Evolutionary conservation across 1,140 invertebrate species (phyloP).

Genomic region (Hyphantria cunea): DNA sequence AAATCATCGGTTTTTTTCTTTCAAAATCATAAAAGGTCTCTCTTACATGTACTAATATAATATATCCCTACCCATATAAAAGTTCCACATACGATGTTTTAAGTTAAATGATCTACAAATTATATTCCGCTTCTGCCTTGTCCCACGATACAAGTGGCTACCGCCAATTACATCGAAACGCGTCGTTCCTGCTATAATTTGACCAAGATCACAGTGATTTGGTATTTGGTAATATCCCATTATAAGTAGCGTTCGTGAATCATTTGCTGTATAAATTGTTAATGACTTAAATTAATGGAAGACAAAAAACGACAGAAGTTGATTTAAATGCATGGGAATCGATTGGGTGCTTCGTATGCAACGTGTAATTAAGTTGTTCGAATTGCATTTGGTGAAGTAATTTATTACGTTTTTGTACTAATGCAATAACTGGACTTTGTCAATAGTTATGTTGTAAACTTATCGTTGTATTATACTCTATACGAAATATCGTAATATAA

Average conservation of each 20-base stretch:
- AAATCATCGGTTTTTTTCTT: too few species aligned
- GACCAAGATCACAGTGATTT: slow-evolving; percentile 65
- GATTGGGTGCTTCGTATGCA: slow-evolving; percentile 10
- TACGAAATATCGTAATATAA: too few species aligned
- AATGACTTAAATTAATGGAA: slow-evolving; percentile 12
- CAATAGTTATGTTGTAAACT: too few species aligned
- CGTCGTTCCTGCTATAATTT: slow-evolving; percentile 60
- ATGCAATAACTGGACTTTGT: not conserved
- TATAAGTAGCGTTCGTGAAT: slow-evolving; percentile 46
- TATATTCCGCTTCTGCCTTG: slow-evolving; percentile 16
- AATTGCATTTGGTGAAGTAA: slow-evolving; percentile 11
- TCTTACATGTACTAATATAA: too few species aligned
- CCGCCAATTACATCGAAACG: slow-evolving; percentile 62
- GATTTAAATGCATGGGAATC: slow-evolving; percentile 23
- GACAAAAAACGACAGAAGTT: slow-evolving; percentile 22
- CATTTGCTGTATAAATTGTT: slow-evolving; percentile 23
- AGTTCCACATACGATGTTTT: too few species aligned
- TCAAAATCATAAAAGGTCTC: too few species aligned
- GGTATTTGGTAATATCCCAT: slow-evolving; percentile 58
- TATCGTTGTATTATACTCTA: too few species aligned
- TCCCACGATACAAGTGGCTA: slow-evolving; percentile 38
- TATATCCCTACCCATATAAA: too few species aligned
- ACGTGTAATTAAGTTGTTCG: slow-evolving; percentile 8
- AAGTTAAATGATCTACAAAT: too few species aligned
- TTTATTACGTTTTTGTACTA: not conserved